Conservation (phyloP, 2,888 invertebrate species). For the Argynnis bischoffii region DNA sequence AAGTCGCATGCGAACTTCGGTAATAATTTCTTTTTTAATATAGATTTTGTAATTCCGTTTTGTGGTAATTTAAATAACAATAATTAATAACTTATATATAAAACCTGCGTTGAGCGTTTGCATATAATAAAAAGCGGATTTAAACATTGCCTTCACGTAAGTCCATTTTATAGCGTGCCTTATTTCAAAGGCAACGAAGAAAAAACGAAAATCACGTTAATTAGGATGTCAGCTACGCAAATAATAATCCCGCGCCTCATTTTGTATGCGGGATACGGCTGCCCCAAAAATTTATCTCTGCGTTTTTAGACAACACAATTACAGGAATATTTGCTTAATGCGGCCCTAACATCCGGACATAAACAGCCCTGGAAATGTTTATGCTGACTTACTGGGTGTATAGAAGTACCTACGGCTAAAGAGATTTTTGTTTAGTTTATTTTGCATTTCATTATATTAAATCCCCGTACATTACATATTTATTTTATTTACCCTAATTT, state of each 20-base stretch:
- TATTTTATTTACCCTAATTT: too few relatives aligned
- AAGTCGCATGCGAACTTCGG: too few relatives aligned
- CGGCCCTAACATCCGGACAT: conserved; percentile 50
- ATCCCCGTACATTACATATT: too few relatives aligned
- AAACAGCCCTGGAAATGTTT: conserved; percentile 58
- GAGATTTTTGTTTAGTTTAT: neutral
- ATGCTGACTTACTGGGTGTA: conserved; percentile 7
- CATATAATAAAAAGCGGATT: neutral
- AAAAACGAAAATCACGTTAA: conserved; percentile 70
- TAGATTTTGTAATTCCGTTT: too few relatives aligned
- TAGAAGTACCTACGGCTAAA: neutral
- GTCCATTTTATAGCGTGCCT: conserved; percentile 16
- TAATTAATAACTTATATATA: too few relatives aligned
- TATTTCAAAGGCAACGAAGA: conserved; percentile 52
- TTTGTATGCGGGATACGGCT: conserved; percentile 68
- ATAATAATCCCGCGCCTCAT: conserved; percentile 75
- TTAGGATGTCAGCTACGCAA: conserved; percentile 76
- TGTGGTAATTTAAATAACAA: too few relatives aligned
- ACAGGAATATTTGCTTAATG: conserved; percentile 74
- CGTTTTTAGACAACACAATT: conserved; percentile 74
- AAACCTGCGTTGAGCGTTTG: neutral
- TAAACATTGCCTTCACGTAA: conserved; percentile 5
- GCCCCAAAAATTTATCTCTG: conserved; percentile 67
- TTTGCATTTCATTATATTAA: neutral
- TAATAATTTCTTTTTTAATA: too few relatives aligned